Percentiles rank a stretch among this genome's conserved stretches.
phyloP scores from a whole-genome alignment of 2,113 vertebrate genomes.

The Bos indicus region DNA sequence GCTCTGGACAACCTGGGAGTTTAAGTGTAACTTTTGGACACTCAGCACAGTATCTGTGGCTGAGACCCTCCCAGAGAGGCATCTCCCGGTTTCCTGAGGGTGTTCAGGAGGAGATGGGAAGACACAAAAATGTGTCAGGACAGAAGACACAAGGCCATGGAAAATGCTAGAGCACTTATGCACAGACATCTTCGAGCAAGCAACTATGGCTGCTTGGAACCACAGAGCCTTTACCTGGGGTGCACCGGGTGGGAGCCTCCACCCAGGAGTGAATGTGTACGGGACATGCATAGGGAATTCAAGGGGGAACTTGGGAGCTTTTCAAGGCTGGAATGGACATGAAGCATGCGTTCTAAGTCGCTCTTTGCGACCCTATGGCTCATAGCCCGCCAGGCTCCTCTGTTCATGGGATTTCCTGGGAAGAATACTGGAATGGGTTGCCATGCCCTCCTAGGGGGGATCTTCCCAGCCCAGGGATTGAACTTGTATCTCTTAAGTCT shows the following conservation, averaged over 20 bases:
- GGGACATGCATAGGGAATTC: neutral
- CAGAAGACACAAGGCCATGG: neutral
- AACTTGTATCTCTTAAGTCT: neutral
- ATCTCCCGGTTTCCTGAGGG: neutral
- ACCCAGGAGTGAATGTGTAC: no score
- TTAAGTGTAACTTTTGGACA: neutral
- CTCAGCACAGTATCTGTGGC: neutral
- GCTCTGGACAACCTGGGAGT: neutral
- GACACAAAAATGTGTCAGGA: neutral
- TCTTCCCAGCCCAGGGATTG: neutral
- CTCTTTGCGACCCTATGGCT: neutral
- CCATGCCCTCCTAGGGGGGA: neutral
- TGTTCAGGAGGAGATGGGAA: neutral
- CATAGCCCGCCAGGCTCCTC: neutral
- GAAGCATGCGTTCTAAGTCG: rapidly evolving
- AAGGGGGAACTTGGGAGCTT: neutral
- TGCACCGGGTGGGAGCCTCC: rapidly evolving
- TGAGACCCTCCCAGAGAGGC: neutral
- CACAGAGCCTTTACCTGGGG: neutral
- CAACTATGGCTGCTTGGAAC: neutral
- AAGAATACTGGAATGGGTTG: neutral
- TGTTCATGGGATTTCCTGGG: neutral
- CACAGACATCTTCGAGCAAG: neutral
- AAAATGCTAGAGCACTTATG: neutral
- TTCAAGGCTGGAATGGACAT: neutral